These are phyloP conservation scores for Romanomermis culicivorax DNA, from an alignment of 2,888 invertebrate species.

Conservation along the genomic window DNA sequence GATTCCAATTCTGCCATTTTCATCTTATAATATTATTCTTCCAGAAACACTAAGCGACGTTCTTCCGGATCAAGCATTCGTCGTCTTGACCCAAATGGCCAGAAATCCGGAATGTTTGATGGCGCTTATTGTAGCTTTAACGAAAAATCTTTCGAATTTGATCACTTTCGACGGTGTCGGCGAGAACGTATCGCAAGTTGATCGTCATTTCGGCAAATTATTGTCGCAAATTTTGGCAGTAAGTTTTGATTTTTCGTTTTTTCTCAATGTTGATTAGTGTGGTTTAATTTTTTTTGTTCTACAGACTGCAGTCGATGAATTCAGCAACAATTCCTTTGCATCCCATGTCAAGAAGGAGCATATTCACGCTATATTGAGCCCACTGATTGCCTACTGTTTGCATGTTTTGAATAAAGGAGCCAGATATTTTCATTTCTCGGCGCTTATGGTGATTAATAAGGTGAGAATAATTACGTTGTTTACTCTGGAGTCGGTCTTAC, in stretches of 20 bases:
- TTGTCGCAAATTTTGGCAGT: slow-evolving; percentile 35
- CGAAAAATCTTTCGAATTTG: slow-evolving; percentile 16
- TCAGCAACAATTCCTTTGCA: slow-evolving; percentile 21
- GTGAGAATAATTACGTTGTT: slow-evolving; percentile 26
- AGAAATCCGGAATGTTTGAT: slow-evolving; percentile 39
- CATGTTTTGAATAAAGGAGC: slow-evolving; percentile 38
- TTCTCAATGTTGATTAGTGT: background rate
- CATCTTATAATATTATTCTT: too few species aligned
- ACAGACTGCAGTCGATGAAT: slow-evolving; percentile 31
- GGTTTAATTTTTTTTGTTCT: slow-evolving; percentile 9
- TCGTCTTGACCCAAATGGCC: slow-evolving; percentile 37
- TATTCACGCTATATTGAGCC: slow-evolving; percentile 35
- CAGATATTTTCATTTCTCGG: slow-evolving; percentile 41
- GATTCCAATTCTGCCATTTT: too few species aligned
- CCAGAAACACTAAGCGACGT: background rate
- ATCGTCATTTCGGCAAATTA: slow-evolving; percentile 32
- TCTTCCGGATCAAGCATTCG: slow-evolving; percentile 34
- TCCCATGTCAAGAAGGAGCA: slow-evolving; percentile 22
- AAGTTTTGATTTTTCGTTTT: slow-evolving; percentile 9
- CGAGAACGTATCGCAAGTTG: slow-evolving; percentile 28
- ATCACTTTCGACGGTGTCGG: slow-evolving; percentile 13
- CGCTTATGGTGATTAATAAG: slow-evolving; percentile 40
- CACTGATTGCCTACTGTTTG: slow-evolving; percentile 37
- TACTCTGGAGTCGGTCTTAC: too few species aligned
- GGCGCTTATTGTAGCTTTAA: slow-evolving; percentile 35